A percentile compares a stretch with the other conserved stretches of the same genome.
Evolutionary conservation across 1,140 invertebrate genomes (phyloP).

Genomic region (Marisa cornuarietis): DNA sequence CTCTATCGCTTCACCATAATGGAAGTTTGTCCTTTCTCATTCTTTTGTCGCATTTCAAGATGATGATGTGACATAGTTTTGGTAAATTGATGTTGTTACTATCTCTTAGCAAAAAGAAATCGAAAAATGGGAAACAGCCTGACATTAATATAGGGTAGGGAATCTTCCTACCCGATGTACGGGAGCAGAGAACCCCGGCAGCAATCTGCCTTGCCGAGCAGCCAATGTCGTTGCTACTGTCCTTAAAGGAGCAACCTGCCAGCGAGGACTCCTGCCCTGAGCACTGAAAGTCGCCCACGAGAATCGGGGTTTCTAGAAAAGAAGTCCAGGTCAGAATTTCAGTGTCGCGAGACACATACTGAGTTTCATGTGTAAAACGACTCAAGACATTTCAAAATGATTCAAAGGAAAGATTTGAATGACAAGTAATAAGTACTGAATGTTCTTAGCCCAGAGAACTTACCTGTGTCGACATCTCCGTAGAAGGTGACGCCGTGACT

Average conservation of each 20-base stretch:
- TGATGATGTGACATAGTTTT: no score
- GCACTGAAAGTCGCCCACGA: constrained; percentile 35
- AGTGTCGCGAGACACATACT: background rate
- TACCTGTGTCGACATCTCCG: constrained; percentile 14
- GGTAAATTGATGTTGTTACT: background rate
- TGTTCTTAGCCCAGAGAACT: no score
- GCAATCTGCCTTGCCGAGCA: constrained; percentile 7
- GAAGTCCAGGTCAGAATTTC: background rate
- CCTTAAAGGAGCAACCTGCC: constrained; percentile 29
- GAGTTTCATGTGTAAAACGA: background rate
- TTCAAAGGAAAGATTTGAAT: background rate
- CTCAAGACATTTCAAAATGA: background rate
- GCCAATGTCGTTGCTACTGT: constrained; percentile 30
- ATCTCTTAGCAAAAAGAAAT: no score
- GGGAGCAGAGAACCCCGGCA: background rate
- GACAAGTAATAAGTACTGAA: background rate
- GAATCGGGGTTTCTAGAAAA: constrained; percentile 26
- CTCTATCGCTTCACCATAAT: no score
- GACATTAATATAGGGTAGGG: no score
- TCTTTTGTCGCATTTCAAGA: no score
- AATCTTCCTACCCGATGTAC: no score
- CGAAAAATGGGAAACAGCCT: no score
- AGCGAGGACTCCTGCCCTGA: constrained; percentile 32
- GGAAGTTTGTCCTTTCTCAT: no score
- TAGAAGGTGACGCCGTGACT: constrained; percentile 40